Conservation (phyloP, 2,888 invertebrate genomes). For the Busseola fusca region DNA sequence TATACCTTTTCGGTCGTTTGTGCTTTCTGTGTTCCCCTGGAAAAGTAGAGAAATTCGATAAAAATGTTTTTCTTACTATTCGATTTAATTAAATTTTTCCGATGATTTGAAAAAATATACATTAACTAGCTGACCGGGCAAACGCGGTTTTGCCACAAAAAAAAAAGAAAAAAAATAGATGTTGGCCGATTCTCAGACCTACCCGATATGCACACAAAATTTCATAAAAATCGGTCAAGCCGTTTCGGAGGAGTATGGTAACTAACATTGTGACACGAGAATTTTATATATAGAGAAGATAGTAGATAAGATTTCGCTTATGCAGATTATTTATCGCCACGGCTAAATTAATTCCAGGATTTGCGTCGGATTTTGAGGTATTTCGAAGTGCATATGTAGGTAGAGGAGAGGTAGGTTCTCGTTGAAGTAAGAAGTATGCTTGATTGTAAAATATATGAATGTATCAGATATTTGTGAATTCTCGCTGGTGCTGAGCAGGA, state of each 20-base stretch:
- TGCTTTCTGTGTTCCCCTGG: not conserved
- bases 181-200: too few species aligned
- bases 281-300: too few species aligned
- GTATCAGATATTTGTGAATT: conserved; percentile 45
- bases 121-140: too few species aligned
- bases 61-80: not conserved
- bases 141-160: too few species aligned
- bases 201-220: too few species aligned
- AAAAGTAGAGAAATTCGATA: not conserved
- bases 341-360: not conserved
- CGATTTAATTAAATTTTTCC: not conserved
- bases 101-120: not conserved
- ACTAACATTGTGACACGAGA: too few species aligned
- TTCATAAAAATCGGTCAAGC: too few species aligned
- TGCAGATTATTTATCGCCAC: not conserved
- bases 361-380: not conserved
- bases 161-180: too few species aligned
- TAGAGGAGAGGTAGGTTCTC: too few species aligned
- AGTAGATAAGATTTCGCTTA: too few species aligned
- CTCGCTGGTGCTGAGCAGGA: conserved; percentile 62
- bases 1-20: not conserved
- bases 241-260: too few species aligned
- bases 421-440: not conserved
- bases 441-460: conserved; percentile 11
- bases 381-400: not conserved